phyloP scores from a whole-genome alignment of 2,113 vertebrate species.

The Ictalurus furcatus region DNA sequence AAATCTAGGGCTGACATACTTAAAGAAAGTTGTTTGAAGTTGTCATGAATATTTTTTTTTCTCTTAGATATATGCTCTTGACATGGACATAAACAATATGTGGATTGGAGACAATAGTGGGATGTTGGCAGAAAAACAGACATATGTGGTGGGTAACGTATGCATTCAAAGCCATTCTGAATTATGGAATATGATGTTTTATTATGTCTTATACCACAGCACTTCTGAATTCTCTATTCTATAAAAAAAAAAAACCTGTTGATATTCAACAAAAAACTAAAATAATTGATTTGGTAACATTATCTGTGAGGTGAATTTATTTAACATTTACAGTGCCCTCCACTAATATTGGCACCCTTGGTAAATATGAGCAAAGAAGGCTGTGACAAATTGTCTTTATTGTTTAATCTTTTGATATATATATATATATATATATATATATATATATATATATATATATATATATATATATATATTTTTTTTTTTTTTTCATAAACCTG shows the following conservation, averaged over 20 bases:
- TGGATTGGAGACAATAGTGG: background rate
- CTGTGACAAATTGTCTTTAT: no score
- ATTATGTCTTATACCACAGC: background rate
- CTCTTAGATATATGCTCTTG: background rate
- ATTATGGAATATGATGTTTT: background rate
- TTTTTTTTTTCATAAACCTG: no score
- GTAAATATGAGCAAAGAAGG: no score
- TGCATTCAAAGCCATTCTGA: background rate
- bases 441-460: no score
- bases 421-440: no score
- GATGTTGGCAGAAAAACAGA: background rate
- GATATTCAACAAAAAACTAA: background rate
- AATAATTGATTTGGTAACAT: background rate
- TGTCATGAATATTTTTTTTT: background rate
- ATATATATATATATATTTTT: no score
- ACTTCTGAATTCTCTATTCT: background rate
- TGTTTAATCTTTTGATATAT: no score
- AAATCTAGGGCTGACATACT: background rate
- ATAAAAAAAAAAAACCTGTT: background rate
- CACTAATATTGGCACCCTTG: no score
- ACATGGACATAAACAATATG: background rate
- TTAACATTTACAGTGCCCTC: background rate
- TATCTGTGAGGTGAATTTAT: background rate
- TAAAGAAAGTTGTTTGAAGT: background rate
- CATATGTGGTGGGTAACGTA: conserved; percentile 5